Conservation (phyloP, 2,113 vertebrate species). For the Vimba vimba region DNA sequence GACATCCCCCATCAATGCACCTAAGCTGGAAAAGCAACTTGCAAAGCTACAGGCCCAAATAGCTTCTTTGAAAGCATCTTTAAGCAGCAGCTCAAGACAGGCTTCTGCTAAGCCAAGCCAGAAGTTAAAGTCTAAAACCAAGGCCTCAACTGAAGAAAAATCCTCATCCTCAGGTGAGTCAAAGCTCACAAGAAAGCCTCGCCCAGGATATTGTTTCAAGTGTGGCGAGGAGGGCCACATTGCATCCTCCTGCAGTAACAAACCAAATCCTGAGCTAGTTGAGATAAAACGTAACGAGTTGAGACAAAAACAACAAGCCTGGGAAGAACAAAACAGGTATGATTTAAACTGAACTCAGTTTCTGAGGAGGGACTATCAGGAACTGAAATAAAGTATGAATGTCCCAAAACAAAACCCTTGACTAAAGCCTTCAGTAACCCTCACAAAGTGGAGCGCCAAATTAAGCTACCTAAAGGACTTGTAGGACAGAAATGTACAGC, state of each 20-base stretch:
- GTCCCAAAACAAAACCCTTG: neutral
- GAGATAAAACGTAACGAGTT: constrained; percentile 14
- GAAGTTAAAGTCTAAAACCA: neutral
- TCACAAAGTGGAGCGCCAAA: neutral
- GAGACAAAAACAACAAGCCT: constrained; percentile 22
- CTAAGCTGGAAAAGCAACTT: neutral
- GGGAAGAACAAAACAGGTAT: constrained; percentile 5
- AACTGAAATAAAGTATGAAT: neutral
- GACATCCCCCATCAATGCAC: neutral
- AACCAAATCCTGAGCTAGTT: constrained; percentile 24
- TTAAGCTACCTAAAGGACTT: constrained; percentile 12
- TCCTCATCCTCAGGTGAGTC: neutral
- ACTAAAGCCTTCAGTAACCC: neutral
- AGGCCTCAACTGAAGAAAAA: neutral
- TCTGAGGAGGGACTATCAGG: constrained; percentile 37
- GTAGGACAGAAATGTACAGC: constrained; percentile 35
- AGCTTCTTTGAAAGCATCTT: neutral
- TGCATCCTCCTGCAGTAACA: constrained; percentile 23
- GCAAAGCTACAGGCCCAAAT: neutral
- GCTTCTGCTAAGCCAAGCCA: neutral
- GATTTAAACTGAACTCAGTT: constrained; percentile 46
- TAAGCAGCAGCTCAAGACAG: neutral
- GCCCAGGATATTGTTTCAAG: constrained; percentile 40
- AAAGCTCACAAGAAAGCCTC: constrained; percentile 17
- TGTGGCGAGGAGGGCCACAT: constrained; percentile 48